These are phyloP conservation scores for Gasteruption jaculator DNA, from an alignment of 2,888 invertebrate genomes.

Conservation along the genomic window DNA sequence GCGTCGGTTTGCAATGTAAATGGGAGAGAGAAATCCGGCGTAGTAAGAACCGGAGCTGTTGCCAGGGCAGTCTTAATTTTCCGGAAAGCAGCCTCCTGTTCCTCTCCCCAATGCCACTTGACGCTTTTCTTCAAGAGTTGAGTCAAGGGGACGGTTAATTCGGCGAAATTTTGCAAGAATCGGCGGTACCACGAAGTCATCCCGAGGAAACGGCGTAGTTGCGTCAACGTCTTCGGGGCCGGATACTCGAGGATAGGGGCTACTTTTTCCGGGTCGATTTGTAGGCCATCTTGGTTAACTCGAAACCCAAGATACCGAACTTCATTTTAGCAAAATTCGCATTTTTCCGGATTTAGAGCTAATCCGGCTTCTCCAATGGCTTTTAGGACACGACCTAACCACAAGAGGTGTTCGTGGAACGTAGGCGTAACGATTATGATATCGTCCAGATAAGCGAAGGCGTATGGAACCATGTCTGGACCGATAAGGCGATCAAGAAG, in stretches of 20 bases:
- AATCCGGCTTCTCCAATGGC: slow-evolving; percentile 6
- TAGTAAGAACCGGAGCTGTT: slow-evolving; percentile 18
- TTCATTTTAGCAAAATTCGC: slow-evolving; percentile 13
- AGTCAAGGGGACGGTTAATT: slow-evolving; percentile 22
- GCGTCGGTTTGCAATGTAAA: slow-evolving; percentile 24
- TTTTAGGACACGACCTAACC: slow-evolving; percentile 11
- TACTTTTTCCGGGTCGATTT: slow-evolving; percentile 14
- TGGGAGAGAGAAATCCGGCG: slow-evolving; percentile 23
- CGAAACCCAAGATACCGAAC: no score
- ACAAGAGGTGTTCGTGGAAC: slow-evolving; percentile 11
- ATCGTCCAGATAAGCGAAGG: slow-evolving; percentile 17
- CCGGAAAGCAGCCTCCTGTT: slow-evolving; percentile 24
- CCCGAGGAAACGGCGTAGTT: slow-evolving; percentile 29
- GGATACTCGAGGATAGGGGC: slow-evolving; percentile 15
- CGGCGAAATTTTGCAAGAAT: slow-evolving; percentile 26
- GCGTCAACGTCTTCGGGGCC: slow-evolving; percentile 21
- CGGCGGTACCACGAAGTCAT: slow-evolving; percentile 33
- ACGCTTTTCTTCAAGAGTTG: slow-evolving; percentile 22
- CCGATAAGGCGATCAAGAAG: slow-evolving; percentile 27
- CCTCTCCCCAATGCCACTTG: slow-evolving; percentile 20
- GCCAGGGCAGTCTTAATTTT: slow-evolving; percentile 16
- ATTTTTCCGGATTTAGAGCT: slow-evolving; percentile 12
- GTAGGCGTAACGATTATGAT: slow-evolving; percentile 14
- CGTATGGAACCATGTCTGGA: slow-evolving; percentile 13
- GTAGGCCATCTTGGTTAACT: no score